phyloP scores from a whole-genome alignment of 2,113 vertebrate genomes.

The Phylloscopus trochilus region DNA sequence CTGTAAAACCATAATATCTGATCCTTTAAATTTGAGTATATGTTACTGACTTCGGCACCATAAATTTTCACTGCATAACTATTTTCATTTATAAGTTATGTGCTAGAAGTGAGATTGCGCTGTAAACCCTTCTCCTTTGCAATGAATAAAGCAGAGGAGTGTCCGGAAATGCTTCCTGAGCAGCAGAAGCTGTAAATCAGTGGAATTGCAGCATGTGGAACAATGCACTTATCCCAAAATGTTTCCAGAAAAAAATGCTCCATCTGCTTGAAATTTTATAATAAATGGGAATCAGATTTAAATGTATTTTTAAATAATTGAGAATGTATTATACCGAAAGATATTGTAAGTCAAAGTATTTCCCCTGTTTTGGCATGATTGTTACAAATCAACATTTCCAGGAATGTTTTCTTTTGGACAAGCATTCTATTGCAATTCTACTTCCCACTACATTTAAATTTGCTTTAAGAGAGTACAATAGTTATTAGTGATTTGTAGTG shows the following conservation, averaged over 20 bases:
- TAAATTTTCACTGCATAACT: background rate
- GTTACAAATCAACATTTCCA: background rate
- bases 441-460: background rate
- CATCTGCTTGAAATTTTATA: slow-evolving; percentile 61
- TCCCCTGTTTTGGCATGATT: background rate
- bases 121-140: background rate
- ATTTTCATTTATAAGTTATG: background rate
- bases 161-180: background rate
- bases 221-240: slow-evolving; percentile 50
- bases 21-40: background rate
- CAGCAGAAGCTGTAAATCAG: slow-evolving; percentile 61
- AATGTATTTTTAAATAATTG: slow-evolving; percentile 60
- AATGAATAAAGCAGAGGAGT: background rate
- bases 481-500: background rate
- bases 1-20: background rate
- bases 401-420: background rate
- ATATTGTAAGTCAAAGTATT: background rate
- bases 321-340: slow-evolving; percentile 29
- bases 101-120: background rate
- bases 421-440: background rate
- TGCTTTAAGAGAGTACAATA: background rate
- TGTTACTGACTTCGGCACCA: background rate
- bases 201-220: background rate
- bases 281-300: slow-evolving; percentile 64
- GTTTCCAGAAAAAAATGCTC: slow-evolving; percentile 57